Evolutionary conservation across 2,113 vertebrate genomes (phyloP), one percentile per base, ranked within the genome.

Genomic region (Crotophaga sulcirostris): DNA sequence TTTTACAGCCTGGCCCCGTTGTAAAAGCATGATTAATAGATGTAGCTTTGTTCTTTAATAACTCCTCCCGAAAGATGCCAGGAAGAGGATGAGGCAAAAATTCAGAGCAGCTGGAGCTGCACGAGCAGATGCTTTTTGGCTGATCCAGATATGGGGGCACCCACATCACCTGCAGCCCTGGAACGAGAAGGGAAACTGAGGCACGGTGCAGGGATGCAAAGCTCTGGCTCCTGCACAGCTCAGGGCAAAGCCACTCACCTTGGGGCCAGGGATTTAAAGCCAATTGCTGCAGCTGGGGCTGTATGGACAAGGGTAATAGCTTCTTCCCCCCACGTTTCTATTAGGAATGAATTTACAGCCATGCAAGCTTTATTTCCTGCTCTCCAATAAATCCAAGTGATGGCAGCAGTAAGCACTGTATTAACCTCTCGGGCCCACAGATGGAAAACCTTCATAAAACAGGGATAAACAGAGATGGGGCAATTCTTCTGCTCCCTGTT

Each of bases 141-240:
- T 52, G 52, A 26, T 29, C 20, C 0, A 0, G n/a, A 59, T 47
- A 16, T 20, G 10, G 34, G 67, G 24, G 10, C 25, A 23, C 6
- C 52, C 2, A 1, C 40, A 13, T 26, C 9, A 2, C 54, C 66
- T 24, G 10, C 34, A 87, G 28, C 33, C 11, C 64, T 2, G 0
- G 20, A 38, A 62, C 0, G 3, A 47, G 47, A 44, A 68, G 68
- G 59, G 66, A 47, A 85, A 76, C 45, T 26, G 84, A 92, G 49
- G 84, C 69, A 67, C 2, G 1, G 14, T 0, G 0, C 3, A 25
- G 42, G 47, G 40, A 40, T 0, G 1, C 40, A 42, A 67, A 59
- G 44, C 72, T 58, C 10, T 0, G 4, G 26, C 20, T 83, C 55
- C 38, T 20, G 40, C 38, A 25, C 10, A 45, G 78, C 72, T 77